Conservation (phyloP, 2,113 vertebrate species). For the Terrapene triunguis region DNA sequence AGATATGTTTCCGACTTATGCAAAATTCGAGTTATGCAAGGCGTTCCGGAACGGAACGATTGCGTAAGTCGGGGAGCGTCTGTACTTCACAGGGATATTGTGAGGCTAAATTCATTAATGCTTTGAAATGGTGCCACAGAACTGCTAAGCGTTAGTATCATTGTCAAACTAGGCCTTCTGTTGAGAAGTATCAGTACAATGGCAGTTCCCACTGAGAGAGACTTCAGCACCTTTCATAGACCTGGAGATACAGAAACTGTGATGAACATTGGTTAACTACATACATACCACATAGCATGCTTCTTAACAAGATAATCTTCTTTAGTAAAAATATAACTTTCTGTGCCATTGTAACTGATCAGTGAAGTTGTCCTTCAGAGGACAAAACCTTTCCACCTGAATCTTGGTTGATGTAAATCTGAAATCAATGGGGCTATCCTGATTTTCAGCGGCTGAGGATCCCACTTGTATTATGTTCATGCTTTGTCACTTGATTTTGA, state of each 20-base stretch:
- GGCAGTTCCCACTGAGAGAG: conserved; percentile 28
- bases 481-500: not conserved
- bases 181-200: conserved; percentile 55
- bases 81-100: not conserved
- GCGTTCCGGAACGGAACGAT: no score
- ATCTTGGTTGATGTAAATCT: not conserved
- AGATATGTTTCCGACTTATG: no score
- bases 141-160: conserved; percentile 34
- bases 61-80: no score
- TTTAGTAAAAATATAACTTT: not conserved
- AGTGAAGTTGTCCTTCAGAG: not conserved
- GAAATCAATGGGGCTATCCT: not conserved
- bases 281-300: not conserved
- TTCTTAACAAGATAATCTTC: not conserved
- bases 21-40: no score
- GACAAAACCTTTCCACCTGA: not conserved
- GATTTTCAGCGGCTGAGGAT: not conserved
- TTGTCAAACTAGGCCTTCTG: conserved; percentile 48
- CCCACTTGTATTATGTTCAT: conserved; percentile 12
- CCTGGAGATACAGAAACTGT: not conserved
- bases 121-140: conserved; percentile 57
- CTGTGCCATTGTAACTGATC: not conserved
- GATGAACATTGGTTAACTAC: not conserved
- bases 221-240: conserved; percentile 47
- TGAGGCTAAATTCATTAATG: conserved; percentile 28